Percentiles rank a stretch among this genome's conserved stretches.
Conservation (phyloP, 2,797 vertebrate genomes). For the Prionace glauca region DNA sequence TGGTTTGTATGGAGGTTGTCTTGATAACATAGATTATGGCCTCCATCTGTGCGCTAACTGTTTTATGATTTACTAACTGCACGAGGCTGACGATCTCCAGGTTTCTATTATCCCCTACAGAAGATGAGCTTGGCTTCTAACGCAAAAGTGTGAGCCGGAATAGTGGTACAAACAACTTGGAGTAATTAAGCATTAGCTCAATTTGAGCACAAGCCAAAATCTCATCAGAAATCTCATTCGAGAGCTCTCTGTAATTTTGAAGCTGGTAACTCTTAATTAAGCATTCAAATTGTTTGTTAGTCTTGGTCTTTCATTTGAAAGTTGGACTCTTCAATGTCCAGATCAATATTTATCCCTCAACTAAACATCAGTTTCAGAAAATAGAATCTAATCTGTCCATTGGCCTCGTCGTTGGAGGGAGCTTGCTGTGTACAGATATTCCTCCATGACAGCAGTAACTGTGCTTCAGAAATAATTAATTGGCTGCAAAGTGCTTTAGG, state of each 20-base stretch:
- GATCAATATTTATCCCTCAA: background rate
- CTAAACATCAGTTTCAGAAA: background rate
- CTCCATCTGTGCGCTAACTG: background rate
- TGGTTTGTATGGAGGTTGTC: background rate
- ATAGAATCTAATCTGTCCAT: background rate
- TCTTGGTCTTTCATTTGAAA: background rate
- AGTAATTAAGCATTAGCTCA: background rate
- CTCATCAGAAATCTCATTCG: background rate
- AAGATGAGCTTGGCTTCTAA: background rate
- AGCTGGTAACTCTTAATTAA: background rate
- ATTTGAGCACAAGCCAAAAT: background rate
- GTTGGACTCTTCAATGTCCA: background rate
- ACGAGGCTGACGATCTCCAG: too few species aligned
- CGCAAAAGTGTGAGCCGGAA: background rate
- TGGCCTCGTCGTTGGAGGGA: background rate
- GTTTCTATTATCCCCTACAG: background rate
- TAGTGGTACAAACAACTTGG: background rate
- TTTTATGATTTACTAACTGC: background rate
- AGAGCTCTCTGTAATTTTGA: background rate
- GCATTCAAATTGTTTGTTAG: background rate
- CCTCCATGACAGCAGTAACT: too few species aligned
- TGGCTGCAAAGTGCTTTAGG: too few species aligned
- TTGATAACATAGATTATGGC: background rate
- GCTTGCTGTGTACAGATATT: background rate
- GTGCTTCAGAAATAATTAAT: too few species aligned